Evolutionary conservation across 2,797 vertebrate genomes (phyloP).

Genomic region (Momotus momota): DNA sequence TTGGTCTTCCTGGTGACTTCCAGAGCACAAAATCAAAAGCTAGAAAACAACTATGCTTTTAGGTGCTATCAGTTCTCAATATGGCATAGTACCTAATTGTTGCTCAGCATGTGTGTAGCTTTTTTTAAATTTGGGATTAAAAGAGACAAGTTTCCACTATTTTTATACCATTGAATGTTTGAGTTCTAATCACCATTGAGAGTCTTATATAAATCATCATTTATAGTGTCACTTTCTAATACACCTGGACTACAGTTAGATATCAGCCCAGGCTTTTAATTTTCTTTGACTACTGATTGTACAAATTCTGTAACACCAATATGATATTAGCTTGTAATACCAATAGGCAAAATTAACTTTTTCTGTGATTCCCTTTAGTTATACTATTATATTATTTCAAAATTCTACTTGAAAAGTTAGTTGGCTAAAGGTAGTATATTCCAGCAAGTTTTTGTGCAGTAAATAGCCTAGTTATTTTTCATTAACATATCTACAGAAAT

Average conservation of each 20-base stretch:
- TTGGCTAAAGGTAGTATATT: neutral
- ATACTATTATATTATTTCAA: neutral
- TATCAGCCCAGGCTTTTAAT: neutral
- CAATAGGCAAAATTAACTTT: neutral
- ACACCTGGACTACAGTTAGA: neutral
- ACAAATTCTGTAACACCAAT: neutral
- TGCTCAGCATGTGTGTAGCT: neutral
- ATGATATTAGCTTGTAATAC: neutral
- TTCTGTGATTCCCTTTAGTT: conserved; percentile 12
- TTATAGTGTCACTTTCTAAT: neutral
- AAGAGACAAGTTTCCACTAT: neutral
- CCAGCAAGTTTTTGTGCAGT: neutral
- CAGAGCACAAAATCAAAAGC: neutral
- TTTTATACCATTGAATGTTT: neutral
- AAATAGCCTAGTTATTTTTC: neutral
- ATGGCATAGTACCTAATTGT: neutral
- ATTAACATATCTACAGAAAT: neutral
- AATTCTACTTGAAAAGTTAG: neutral
- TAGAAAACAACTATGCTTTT: neutral
- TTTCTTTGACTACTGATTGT: neutral
- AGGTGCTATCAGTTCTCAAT: neutral
- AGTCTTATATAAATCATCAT: neutral
- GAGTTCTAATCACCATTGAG: neutral
- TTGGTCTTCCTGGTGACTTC: neutral
- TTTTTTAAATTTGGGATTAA: neutral